Evolutionary conservation across 2,113 vertebrate genomes (phyloP), one percentile per base, ranked within the genome.

Genomic region (Halichoerus grypus): DNA sequence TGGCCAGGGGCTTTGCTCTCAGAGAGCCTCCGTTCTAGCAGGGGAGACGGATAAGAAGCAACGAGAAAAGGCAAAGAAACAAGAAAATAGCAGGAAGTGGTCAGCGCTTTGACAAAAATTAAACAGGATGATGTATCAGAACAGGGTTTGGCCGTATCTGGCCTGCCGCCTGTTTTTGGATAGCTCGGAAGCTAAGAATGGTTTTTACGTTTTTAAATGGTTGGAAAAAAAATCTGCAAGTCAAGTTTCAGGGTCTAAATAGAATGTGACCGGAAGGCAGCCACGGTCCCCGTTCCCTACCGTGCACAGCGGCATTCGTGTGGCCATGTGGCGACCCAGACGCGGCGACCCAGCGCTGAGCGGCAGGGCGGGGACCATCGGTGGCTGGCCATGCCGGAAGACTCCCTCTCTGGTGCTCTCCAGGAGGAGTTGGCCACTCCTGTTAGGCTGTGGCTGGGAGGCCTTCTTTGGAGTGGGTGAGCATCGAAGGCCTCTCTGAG

Each of bases 281-380:
- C 46, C 74, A 13, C 9, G 7, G 36, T 3, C 72, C 26, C 14
- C 28, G 72, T 19, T 69, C 16, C 33, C 33, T 19, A 36, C 33
- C 1, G 18, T 8, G 33, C 67, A n/a, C 33, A n/a, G 67, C 19
- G 33, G 33, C 67, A 19, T 19, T 19, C 7, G 46, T 46, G 46
- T 46, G 46, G 7, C 7, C 39, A 42, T 42, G 39, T 42, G 39
- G 39, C 39, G 39, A 42, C 39, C 39, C 39, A 5, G 39, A 31
- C 2, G 4, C 33, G 3, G 65, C 1, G 15, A 16, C 65, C 65
- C 1, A 0, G 65, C 2, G 16, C 33, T 7, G 7, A 16, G 33
- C 31, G 15, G 31, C n/a, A 33, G 65, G 16, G 65, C 65, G 0
- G 3, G n/a, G 33, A 19, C 31, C 67, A 19, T n/a, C 7, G 1